These are phyloP conservation scores for Thyatira batis DNA, from an alignment of 2,888 invertebrate species.

Conservation along the genomic window DNA sequence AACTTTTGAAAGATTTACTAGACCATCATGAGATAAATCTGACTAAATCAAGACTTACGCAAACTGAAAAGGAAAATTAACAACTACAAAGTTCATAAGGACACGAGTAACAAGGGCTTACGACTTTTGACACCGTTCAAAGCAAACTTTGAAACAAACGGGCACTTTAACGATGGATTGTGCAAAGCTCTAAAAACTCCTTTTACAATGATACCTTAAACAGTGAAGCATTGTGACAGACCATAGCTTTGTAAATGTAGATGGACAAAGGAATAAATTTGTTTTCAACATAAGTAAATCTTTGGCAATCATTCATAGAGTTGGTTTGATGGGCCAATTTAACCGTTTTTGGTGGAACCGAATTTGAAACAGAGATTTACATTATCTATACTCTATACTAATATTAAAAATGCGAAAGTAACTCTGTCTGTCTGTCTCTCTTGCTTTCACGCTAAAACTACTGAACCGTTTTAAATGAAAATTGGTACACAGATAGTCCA, in stretches of 20 bases:
- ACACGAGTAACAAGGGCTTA: neutral
- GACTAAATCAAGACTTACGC: neutral
- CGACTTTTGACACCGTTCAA: neutral
- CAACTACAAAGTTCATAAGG: neutral
- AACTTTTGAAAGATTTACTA: too few relatives aligned
- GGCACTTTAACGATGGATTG: neutral
- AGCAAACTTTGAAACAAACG: neutral
- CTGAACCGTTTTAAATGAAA: too few relatives aligned
- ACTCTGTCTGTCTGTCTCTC: too few relatives aligned
- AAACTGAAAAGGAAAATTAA: neutral
- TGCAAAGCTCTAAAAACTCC: neutral
- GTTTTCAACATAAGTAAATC: neutral
- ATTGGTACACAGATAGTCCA: too few relatives aligned
- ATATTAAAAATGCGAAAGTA: too few relatives aligned
- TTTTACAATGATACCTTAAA: neutral
- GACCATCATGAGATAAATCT: too few relatives aligned
- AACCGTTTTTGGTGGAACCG: neutral
- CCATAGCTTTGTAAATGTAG: neutral
- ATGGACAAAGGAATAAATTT: too few relatives aligned
- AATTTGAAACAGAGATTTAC: neutral
- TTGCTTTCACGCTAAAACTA: too few relatives aligned
- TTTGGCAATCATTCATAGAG: neutral
- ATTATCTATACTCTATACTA: neutral
- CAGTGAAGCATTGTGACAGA: neutral
- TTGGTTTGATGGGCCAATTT: neutral